Percentiles rank a stretch among this genome's conserved stretches.
Evolutionary conservation across 1,140 invertebrate genomes (phyloP).

Genomic region (Aphaenogaster floridana): DNA sequence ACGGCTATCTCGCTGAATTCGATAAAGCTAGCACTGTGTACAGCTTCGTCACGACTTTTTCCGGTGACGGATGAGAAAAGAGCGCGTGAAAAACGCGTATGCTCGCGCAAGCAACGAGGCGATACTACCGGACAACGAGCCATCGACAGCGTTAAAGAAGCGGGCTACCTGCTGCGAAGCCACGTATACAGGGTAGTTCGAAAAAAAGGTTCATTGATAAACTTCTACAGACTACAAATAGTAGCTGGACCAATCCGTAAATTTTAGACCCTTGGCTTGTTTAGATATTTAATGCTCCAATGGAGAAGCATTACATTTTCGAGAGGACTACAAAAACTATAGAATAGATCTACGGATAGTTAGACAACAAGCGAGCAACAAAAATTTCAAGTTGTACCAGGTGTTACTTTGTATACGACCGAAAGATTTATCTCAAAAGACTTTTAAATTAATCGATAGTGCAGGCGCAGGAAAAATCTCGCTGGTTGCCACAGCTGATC

Average conservation of each 20-base stretch:
- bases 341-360: constrained; percentile 1
- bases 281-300: background rate
- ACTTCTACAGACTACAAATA: background rate
- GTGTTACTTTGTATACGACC: constrained; percentile 8
- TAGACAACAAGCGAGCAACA: background rate
- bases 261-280: constrained; percentile 15
- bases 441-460: background rate
- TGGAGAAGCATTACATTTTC: background rate
- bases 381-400: constrained; percentile 10
- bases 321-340: background rate
- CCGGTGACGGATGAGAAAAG: background rate
- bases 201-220: constrained; percentile 8
- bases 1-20: constrained; percentile 23
- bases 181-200: constrained; percentile 27
- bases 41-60: background rate
- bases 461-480: background rate
- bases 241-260: constrained; percentile 25
- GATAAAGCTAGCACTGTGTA: constrained; percentile 25
- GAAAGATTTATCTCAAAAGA: constrained; percentile 12
- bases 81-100: background rate
- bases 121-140: constrained; percentile 41
- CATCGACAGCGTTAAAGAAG: background rate
- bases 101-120: constrained; percentile 29
- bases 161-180: constrained; percentile 37
- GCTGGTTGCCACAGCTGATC: background rate